Base-by-base conservation (phyloP, 2,797 vertebrate species). In the Coccyzus lansbergi region DNA sequence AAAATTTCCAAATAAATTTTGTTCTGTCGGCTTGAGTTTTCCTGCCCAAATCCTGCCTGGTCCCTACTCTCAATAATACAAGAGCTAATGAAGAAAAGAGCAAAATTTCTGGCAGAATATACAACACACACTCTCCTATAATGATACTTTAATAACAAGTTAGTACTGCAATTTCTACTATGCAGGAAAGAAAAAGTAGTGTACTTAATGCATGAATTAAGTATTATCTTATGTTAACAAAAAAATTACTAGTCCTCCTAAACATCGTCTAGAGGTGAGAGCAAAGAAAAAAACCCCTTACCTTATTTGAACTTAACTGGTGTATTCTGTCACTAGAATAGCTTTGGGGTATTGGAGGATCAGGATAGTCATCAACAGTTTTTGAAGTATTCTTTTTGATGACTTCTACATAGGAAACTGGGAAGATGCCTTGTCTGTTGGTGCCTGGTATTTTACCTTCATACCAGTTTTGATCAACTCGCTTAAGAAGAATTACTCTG, bases 381-480 rank as follows among this genome's bases (percentile, higher is more conserved):
- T 98, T 99, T 89, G 98, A 97, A 26, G 98, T 95, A 25, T 98
- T 99, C 94, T 98, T 98, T 95, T 98, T 99, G 94, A 99, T 52
- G 53, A 99, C 97, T 97, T 99, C 99, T 56, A 99, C 98, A 14
- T 99, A 99, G 83, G 99, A 99, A 74, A 99, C 98, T 4, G 99
- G 99, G 96, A 99, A 99, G 97, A 99, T 99, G 90, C 99, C 99
- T 98, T 99, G 99, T 96, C 99, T 99, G 97, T 96, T 98, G 92
- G 98, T 98, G 95, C 98, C 99, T 70, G 98, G 98, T 95, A 99
- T 99, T 98, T 98, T 99, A 87, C 99, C 99, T 98, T 99, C 99
- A 89, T 99, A 99, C 99, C 99, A 99, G 97, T 99, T 99, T 97
- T 98, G 98, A 97, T 99, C 99, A 95, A 99, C 99, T 97, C 98